phyloP scores from a whole-genome alignment of 2,797 vertebrate species.

The Xiphorhynchus erythropygius region DNA sequence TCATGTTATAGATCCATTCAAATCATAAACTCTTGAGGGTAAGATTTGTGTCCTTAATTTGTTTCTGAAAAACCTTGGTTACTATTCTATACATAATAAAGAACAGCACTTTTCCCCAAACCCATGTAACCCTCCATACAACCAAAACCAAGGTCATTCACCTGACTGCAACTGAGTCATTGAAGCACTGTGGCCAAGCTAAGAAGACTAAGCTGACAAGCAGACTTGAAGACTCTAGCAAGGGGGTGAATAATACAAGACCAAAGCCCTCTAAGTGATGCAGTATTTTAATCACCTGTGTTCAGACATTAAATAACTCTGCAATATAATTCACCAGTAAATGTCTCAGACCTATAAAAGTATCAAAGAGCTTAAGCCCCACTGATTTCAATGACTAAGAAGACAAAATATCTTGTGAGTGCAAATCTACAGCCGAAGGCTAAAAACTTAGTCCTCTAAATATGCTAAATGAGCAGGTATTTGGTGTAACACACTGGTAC shows the following conservation, averaged over 20 bases:
- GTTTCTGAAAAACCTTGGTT: background rate
- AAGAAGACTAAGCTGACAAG: background rate
- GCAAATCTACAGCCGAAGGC: background rate
- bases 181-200: background rate
- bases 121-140: background rate
- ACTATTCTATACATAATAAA: background rate
- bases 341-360: background rate
- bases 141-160: background rate
- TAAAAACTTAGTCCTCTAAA: background rate
- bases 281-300: background rate
- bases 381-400: background rate
- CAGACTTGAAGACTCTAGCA: background rate
- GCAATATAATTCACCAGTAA: background rate
- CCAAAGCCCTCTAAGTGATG: background rate
- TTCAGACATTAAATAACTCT: background rate
- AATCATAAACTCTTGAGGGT: conserved; percentile 58
- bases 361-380: background rate
- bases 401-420: background rate
- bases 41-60: conserved; percentile 43
- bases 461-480: background rate
- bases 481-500: background rate
- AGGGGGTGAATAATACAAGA: background rate
- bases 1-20: conserved; percentile 57
- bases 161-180: background rate
- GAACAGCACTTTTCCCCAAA: background rate